Percentiles rank a stretch among this genome's conserved stretches.
phyloP scores from a whole-genome alignment of 1,140 invertebrate genomes.

The Bombus pyrosoma region DNA sequence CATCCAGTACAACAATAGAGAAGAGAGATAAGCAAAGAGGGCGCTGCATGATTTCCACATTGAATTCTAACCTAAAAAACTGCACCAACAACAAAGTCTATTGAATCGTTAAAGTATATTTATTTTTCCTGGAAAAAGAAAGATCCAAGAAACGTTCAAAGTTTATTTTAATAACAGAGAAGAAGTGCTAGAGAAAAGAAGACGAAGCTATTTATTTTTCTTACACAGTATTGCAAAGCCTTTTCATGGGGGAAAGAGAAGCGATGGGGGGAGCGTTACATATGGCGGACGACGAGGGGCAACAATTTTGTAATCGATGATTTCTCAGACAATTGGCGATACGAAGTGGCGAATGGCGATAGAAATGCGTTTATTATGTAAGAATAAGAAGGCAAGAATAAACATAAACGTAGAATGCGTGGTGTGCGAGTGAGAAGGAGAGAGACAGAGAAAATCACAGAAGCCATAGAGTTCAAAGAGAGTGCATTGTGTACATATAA shows the following conservation, averaged over 20 bases:
- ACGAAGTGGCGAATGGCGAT: neutral
- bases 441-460: conserved; percentile 25
- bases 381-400: neutral
- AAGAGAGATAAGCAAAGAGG: neutral
- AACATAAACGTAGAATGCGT: neutral
- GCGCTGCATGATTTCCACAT: conserved; percentile 3
- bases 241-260: neutral
- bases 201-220: conserved; percentile 51
- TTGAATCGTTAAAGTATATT: conserved; percentile 29
- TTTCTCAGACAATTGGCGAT: neutral
- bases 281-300: neutral
- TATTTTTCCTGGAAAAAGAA: conserved; percentile 32
- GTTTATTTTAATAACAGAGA: conserved; percentile 44
- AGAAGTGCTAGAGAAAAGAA: conserved; percentile 1
- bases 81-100: conserved; percentile 24
- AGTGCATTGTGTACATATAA: conserved; percentile 55
- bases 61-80: conserved; percentile 1
- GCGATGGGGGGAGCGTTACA: neutral
- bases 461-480: conserved; percentile 49
- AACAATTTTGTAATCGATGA: neutral
- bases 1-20: neutral
- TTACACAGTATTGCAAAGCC: conserved; percentile 49
- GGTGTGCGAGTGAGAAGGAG: conserved; percentile 17
- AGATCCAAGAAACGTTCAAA: conserved; percentile 13
- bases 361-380: conserved; percentile 18